Conservation (phyloP, 1,140 invertebrate genomes). For the Musca vetustissima region DNA sequence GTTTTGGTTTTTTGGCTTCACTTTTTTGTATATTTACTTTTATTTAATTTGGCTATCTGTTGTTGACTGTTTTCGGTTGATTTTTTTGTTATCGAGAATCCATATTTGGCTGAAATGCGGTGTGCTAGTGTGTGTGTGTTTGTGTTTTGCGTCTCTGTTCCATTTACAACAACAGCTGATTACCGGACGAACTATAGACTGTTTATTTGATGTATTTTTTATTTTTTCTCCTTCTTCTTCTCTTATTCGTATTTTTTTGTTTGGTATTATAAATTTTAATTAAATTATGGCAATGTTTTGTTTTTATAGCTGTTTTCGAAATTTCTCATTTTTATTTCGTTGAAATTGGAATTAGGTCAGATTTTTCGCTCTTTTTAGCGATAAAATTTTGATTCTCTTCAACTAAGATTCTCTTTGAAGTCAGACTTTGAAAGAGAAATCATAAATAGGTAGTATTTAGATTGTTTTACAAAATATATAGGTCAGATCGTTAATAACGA, state of each 20-base stretch:
- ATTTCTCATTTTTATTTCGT: not conserved
- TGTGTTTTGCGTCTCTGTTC: not conserved
- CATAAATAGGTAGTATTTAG: no score
- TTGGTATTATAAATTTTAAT: constrained; percentile 21
- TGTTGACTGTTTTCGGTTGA: not conserved
- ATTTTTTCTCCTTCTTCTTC: not conserved
- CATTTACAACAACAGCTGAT: constrained; percentile 17
- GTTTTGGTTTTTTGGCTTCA: not conserved
- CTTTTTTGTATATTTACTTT: not conserved
- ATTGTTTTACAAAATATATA: no score
- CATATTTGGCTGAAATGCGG: not conserved
- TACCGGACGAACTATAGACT: not conserved
- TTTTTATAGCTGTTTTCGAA: not conserved
- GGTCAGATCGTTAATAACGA: no score
- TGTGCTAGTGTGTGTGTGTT: no score
- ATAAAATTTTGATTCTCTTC: no score
- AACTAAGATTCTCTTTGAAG: no score
- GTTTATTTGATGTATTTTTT: no score
- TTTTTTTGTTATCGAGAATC: constrained; percentile 15
- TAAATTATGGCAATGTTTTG: constrained; percentile 23
- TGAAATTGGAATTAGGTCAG: not conserved
- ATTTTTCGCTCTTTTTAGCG: no score
- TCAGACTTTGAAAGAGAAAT: no score
- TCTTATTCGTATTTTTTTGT: not conserved
- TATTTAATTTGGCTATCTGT: not conserved